phyloP scores from a whole-genome alignment of 2,797 vertebrate species.

The Sebastes flavidus region DNA sequence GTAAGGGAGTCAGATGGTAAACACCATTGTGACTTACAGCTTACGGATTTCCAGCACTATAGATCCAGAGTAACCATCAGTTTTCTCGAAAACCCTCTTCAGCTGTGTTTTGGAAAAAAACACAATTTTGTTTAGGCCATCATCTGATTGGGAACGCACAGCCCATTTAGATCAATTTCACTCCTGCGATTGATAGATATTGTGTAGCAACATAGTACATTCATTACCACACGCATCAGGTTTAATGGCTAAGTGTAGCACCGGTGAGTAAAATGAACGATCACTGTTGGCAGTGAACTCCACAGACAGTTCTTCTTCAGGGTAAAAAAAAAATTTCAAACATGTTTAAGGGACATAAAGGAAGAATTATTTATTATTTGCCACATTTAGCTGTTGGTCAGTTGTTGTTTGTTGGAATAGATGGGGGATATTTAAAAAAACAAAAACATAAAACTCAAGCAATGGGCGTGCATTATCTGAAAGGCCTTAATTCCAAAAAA shows the following conservation, averaged over 20 bases:
- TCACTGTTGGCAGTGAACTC: background rate
- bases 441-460: background rate
- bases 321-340: background rate
- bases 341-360: background rate
- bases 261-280: background rate
- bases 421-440: background rate
- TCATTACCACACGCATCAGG: background rate
- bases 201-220: background rate
- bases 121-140: background rate
- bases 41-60: conserved; percentile 14
- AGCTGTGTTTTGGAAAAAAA: conserved; percentile 42
- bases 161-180: background rate
- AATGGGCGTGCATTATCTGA: background rate
- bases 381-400: background rate
- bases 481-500: background rate
- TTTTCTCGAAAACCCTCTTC: rapidly evolving
- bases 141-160: background rate
- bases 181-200: background rate
- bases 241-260: background rate
- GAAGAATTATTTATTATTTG: background rate
- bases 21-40: conserved; percentile 23
- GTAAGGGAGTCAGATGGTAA: background rate
- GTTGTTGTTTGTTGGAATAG: background rate
- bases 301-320: background rate
- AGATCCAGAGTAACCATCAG: rapidly evolving